Base-by-base conservation (phyloP, 2,797 vertebrate genomes). In the Darevskia nairensis region DNA sequence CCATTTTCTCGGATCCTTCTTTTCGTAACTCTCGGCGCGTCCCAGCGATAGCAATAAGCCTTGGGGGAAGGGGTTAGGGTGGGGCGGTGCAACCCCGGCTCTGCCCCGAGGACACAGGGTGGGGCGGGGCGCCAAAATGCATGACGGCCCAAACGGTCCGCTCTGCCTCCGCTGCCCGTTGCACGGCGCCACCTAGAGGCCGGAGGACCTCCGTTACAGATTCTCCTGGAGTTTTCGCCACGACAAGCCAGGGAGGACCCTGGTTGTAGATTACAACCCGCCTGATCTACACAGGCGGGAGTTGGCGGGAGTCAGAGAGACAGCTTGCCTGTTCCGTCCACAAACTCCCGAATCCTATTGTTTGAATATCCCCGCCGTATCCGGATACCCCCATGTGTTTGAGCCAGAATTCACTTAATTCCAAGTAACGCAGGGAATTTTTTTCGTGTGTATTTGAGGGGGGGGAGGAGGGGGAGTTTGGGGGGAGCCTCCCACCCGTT, bases 31-130 rank as follows among this genome's bases (percentile, higher is more conserved):
- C 44, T 35, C 7, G 85, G 1, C 10, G n/a, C 85, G 92, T 89
- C 93, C 92, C 80, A 92, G 92, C 89, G 80, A 91, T 90, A 96
- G 96, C 96, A 97, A 96, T 96, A 96, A 97, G 90, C 90, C 55
- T 39, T 64, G 41, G 35, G 35, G 68, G 59, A 17, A n/a, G 9
- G 13, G 59, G 35, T 35, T 27, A 61, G 44, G 78, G 15, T 1
- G 25, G 6, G 61, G 10, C 27, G 32, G 39, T 10, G 7, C 8
- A 27, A 10, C 85, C 25, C 35, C 0, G 3, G 64, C 66, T 66
- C 74, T 8, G 19, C 41, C 19, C 69, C 39, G 11, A 11, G 46
- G 32, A 10, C 21, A 82, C 21, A 75, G 0, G 15, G 50, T 55
- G 11, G 50, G 50, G 50, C 13, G 13, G 76, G 90, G 92, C 23